Evolutionary conservation across 1,140 invertebrate species (phyloP).

Genomic region (Monochamus saltuarius): DNA sequence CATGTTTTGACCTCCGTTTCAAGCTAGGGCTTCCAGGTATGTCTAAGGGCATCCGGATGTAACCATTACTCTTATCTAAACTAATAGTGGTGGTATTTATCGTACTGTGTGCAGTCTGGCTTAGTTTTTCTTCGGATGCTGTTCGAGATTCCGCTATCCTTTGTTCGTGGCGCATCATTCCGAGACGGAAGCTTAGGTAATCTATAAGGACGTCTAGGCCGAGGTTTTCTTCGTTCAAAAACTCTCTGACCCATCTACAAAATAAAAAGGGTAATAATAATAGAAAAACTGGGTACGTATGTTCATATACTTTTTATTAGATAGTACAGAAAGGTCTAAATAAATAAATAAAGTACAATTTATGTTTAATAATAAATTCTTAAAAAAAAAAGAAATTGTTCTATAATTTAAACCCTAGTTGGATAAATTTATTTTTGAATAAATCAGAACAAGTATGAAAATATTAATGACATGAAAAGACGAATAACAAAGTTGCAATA

Average conservation of each 20-base stretch:
- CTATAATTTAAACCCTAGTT: too few relatives aligned
- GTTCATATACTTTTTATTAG: too few relatives aligned
- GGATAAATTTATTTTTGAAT: too few relatives aligned
- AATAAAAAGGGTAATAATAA: conserved; percentile 9
- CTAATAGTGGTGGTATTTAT: conserved; percentile 26
- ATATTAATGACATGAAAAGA: too few relatives aligned
- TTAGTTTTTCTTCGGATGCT: conserved; percentile 69
- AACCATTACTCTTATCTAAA: conserved; percentile 38
- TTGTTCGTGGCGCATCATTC: conserved; percentile 89
- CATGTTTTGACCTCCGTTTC: conserved; percentile 77
- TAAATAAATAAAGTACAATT: too few relatives aligned
- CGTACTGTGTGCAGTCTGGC: conserved; percentile 38
- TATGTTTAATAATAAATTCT: too few relatives aligned
- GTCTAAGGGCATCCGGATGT: conserved; percentile 62
- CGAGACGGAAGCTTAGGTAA: conserved; percentile 91
- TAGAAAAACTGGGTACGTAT: too few relatives aligned
- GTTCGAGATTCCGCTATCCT: conserved; percentile 69
- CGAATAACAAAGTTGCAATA: too few relatives aligned
- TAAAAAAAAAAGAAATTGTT: too few relatives aligned
- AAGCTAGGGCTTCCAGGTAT: conserved; percentile 69
- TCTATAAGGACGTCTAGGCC: conserved; percentile 96
- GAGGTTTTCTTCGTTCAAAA: conserved; percentile 93
- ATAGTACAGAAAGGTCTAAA: too few relatives aligned
- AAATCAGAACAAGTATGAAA: too few relatives aligned
- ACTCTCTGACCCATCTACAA: conserved; percentile 94